phyloP scores from a whole-genome alignment of 2,797 vertebrate species.

The Silurus aristotelis region DNA sequence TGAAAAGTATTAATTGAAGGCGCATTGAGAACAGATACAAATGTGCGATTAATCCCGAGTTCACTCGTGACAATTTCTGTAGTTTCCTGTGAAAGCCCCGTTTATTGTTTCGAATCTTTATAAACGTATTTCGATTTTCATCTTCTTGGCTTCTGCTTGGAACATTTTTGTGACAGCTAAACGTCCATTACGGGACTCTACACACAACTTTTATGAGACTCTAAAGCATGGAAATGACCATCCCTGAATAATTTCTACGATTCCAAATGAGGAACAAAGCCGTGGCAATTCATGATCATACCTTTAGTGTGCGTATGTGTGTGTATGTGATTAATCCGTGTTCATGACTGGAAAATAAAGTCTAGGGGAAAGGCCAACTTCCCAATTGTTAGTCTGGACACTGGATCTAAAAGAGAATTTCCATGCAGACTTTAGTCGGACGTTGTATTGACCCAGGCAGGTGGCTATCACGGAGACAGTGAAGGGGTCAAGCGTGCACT shows the following conservation, averaged over 20 bases:
- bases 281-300: conserved; percentile 16
- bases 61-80: too few relatives aligned
- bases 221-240: too few relatives aligned
- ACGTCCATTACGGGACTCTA: background rate
- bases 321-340: conserved; percentile 6
- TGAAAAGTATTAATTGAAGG: too few relatives aligned
- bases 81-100: background rate
- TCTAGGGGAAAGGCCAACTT: conserved; percentile 41
- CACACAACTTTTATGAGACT: too few relatives aligned
- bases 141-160: background rate
- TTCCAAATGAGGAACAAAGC: background rate
- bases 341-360: conserved; percentile 30
- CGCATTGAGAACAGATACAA: too few relatives aligned
- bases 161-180: background rate
- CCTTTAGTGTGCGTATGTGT: background rate
- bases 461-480: conserved; percentile 5
- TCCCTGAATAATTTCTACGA: background rate
- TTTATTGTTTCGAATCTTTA: background rate
- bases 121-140: background rate
- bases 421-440: conserved; percentile 18
- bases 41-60: too few relatives aligned
- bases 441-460: conserved; percentile 4
- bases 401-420: conserved; percentile 18
- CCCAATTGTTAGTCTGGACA: conserved; percentile 26
- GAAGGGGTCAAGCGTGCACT: conserved; percentile 8